These are phyloP conservation scores for Drosophila mimica DNA, from an alignment of 2,888 invertebrate genomes.

Conservation along the genomic window DNA sequence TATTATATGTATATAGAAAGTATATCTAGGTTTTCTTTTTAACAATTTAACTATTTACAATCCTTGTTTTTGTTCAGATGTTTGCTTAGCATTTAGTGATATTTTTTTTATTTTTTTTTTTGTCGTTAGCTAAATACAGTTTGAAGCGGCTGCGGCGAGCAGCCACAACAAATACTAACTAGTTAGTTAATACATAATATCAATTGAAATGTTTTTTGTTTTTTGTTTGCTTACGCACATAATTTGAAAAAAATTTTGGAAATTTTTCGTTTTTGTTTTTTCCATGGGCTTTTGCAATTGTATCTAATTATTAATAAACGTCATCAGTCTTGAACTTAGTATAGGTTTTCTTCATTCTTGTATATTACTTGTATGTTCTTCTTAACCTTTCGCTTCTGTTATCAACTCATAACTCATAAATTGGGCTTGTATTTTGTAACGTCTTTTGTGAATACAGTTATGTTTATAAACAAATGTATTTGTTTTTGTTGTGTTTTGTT, in stretches of 20 bases:
- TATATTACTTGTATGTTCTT: constrained; percentile 3
- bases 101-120: neutral
- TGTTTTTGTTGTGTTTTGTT: neutral
- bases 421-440: constrained; percentile 47
- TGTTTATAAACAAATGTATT: constrained; percentile 28
- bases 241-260: constrained; percentile 57
- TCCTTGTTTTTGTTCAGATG: constrained; percentile 26
- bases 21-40: constrained; percentile 10
- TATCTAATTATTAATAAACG: constrained; percentile 79
- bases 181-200: constrained; percentile 54
- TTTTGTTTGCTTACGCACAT: constrained; percentile 21
- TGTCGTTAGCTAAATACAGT: constrained; percentile 38
- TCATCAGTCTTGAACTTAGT: constrained; percentile 84
- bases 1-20: constrained; percentile 15
- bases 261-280: constrained; percentile 30
- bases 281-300: constrained; percentile 46
- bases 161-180: constrained; percentile 55
- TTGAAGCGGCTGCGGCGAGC: constrained; percentile 34
- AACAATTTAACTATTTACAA: constrained; percentile 68
- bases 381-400: constrained; percentile 2
- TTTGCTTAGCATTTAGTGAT: constrained; percentile 74
- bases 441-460: constrained; percentile 50
- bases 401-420: constrained; percentile 34
- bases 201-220: constrained; percentile 37
- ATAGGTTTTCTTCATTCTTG: constrained; percentile 44